These are phyloP conservation scores for Anthoscopus minutus DNA, from an alignment of 2,113 vertebrate species.

Conservation along the genomic window DNA sequence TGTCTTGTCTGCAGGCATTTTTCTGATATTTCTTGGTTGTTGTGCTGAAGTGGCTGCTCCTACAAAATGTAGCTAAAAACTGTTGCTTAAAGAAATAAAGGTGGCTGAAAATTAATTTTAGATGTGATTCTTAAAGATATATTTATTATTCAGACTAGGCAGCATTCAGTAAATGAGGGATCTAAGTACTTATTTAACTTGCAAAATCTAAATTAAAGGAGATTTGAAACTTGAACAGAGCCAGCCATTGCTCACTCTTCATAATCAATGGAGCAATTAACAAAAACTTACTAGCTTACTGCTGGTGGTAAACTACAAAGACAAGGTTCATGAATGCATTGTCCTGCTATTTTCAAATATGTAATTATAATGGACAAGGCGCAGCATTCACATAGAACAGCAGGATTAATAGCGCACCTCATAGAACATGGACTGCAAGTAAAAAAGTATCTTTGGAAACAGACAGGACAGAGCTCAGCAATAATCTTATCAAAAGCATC, in stretches of 20 bases:
- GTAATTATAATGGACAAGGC: background rate
- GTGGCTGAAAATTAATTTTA: background rate
- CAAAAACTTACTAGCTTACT: background rate
- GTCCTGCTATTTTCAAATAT: background rate
- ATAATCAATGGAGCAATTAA: background rate
- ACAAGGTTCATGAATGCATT: background rate
- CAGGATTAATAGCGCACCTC: background rate
- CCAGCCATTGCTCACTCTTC: background rate
- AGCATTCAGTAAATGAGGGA: background rate
- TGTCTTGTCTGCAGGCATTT: background rate
- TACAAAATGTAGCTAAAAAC: background rate
- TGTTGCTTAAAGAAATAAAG: background rate
- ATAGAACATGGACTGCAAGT: background rate
- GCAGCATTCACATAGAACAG: accelerated
- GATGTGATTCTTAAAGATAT: background rate
- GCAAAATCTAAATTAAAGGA: background rate
- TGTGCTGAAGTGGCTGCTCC: background rate
- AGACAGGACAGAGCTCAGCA: background rate
- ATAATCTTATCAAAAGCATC: background rate
- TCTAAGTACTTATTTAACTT: background rate
- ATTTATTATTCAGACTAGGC: background rate
- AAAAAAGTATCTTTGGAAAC: background rate
- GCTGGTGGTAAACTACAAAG: background rate
- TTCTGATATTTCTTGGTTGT: background rate
- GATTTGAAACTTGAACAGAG: background rate